Evolutionary conservation across 1,140 invertebrate species (phyloP).

Genomic region (Eriosoma lanigerum): DNA sequence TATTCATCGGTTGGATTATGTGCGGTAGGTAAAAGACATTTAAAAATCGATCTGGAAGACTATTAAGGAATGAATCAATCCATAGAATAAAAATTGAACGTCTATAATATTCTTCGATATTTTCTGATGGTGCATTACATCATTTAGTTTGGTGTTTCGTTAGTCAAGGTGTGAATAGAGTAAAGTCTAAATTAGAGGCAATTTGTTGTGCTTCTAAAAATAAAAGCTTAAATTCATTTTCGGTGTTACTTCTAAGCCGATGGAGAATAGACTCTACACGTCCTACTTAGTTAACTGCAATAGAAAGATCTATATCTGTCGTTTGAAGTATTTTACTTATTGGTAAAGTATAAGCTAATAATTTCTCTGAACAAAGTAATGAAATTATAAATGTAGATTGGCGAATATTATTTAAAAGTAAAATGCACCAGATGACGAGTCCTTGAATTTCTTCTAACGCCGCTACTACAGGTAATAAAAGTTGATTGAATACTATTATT

Average conservation of each 20-base stretch:
- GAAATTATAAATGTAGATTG: neutral
- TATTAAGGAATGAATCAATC: conserved; percentile 21
- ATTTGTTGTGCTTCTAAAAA: neutral
- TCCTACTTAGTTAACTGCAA: neutral
- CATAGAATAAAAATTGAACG: conserved; percentile 1
- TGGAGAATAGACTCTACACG: neutral
- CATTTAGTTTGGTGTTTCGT: neutral
- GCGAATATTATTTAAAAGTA: neutral
- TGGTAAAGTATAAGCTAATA: neutral
- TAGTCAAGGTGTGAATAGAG: neutral
- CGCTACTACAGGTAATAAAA: neutral
- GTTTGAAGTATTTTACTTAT: neutral
- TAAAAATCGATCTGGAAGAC: neutral
- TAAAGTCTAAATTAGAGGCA: neutral
- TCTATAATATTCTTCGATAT: conserved; percentile 14
- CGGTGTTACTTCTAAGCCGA: neutral
- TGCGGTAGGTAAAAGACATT: neutral
- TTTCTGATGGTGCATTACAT: neutral
- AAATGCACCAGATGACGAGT: neutral
- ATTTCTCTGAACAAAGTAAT: neutral
- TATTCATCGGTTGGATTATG: neutral
- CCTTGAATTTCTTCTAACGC: conserved; percentile 42
- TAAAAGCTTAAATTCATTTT: neutral
- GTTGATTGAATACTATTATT: conserved; percentile 29
- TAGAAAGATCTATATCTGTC: neutral